Conservation (phyloP, 2,797 vertebrate genomes). For the Zenarchopterus dispar region DNA sequence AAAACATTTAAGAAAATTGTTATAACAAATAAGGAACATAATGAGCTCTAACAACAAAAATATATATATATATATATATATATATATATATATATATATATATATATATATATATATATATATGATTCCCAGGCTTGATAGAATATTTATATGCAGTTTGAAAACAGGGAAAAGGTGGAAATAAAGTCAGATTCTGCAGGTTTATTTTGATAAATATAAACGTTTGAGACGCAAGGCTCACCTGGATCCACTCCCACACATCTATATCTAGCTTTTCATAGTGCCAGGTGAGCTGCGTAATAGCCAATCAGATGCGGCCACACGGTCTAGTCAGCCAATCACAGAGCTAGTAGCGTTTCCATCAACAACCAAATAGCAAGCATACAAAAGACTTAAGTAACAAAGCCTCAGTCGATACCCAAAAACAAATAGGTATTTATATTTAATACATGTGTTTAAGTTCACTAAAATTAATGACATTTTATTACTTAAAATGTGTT, state of each 20-base stretch:
- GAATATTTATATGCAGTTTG: neutral
- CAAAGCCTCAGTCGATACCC: constrained; percentile 13
- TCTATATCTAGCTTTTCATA: constrained; percentile 61
- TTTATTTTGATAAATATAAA: constrained; percentile 7
- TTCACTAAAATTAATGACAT: neutral
- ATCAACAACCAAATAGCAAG: constrained; percentile 64
- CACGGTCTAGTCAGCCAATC: constrained; percentile 81
- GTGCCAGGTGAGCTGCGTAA: neutral
- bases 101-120: too few species aligned
- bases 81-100: too few species aligned
- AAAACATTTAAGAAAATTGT: too few species aligned
- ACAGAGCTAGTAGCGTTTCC: constrained; percentile 46
- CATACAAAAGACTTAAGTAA: constrained; percentile 31
- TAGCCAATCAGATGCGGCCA: constrained; percentile 84
- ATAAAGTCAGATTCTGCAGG: neutral
- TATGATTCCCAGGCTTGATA: neutral
- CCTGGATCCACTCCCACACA: constrained; percentile 6
- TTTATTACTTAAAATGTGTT: neutral
- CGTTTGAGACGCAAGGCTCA: neutral
- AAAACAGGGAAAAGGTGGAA: neutral
- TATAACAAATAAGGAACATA: too few species aligned
- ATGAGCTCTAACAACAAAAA: too few species aligned
- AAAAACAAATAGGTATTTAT: neutral
- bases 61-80: too few species aligned
- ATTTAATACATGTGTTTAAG: too few species aligned